Base-by-base conservation (phyloP, 2,113 vertebrate species). In the Tachycineta bicolor region DNA sequence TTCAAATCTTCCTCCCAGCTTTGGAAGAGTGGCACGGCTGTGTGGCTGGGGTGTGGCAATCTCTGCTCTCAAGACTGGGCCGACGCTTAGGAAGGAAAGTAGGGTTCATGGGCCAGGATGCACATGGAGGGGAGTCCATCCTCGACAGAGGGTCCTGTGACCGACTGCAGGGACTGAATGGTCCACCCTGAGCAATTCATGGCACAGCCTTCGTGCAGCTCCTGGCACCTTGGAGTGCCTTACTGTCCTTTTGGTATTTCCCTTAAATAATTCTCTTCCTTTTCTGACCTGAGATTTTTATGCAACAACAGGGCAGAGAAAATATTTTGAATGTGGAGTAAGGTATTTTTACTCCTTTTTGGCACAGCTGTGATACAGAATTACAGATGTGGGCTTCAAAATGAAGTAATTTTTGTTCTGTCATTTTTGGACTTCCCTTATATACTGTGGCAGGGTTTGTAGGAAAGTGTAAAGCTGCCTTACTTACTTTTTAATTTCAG, bases 391-490 rank as follows among this genome's bases (percentile, higher is more conserved):
- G 80, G 47, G 16, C 64, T 95, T 95, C 83, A 69, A 93, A 94
- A 70, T 1, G 4, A 60, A 80, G 50, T 88, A 47, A 49, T 83
- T 95, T 93, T 81, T 88, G 33, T 93, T 91, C 68, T 94, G 90
- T 92, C 85, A 43, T 68, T 93, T 83, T 92, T 95, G 71, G 71
- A 94, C 50, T 59, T 91, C 29, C 16, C 43, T 94, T 83, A 46
- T 13, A 53, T 83, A 77, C 70, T n/a, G 1, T 4, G 8, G 75
- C 58, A 44, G 59, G 55, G 46, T 89, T 93, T 74, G 69, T 89
- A 91, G 78, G 91, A 91, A 80, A 84, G 55, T 63, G 67, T 62
- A 94, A 94, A 96, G 63, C 75, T 0, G 1, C 43, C 46, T 89
- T 43, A 50, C 43, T 92, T 77, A 49, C n/a, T 79, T 87, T 76